Base-by-base conservation (phyloP, 2,113 vertebrate species). In the Xyliphius kryptos region DNA sequence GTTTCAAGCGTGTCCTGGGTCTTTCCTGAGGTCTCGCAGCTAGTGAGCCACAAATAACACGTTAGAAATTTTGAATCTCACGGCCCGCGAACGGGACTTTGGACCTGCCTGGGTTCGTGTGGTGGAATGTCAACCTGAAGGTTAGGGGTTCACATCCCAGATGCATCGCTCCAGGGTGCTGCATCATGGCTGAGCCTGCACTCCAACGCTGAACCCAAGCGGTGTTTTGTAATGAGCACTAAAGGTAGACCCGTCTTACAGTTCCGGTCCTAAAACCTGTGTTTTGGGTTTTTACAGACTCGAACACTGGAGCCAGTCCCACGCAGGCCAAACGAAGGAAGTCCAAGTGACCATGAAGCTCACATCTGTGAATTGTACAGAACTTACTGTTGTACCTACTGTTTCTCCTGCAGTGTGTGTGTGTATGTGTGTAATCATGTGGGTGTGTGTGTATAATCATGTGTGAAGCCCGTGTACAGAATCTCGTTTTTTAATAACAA, bases 281-380 rank as follows among this genome's bases (percentile, higher is more conserved):
- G 3, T 48, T 48, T 56, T 12, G 3, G 26, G 61, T 75, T 75
- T 77, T 70, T 80, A 74, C 70, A 85, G 78, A 80, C 69, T 72
- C 86, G 91, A 94, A 95, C 81, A 87, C 91, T 77, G 89, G 89
- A 87, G 89, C 92, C 66, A 92, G 91, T 81, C 90, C 89, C 60
- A 92, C 92, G 70, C 95, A 96, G 87, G 91, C 95, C 75, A 97
- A 97, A 83, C 81, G 93, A 90, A 97, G 94, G 90, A 97, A 97
- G 87, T 98, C 95, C 75, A 97, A 98, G 90, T 97, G 81, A 88
- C 79, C 78, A 78, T 63, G 83, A 86, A 82, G 69, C 80, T 87
- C 64, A 86, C 86, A 88, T 85, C 81, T 88, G 88, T 92, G 85
- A 84, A 89, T 83, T 91, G 89, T 92, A 93, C 85, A 92, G 91